phyloP scores from a whole-genome alignment of 2,113 vertebrate genomes.

The Spheniscus mendiculus region DNA sequence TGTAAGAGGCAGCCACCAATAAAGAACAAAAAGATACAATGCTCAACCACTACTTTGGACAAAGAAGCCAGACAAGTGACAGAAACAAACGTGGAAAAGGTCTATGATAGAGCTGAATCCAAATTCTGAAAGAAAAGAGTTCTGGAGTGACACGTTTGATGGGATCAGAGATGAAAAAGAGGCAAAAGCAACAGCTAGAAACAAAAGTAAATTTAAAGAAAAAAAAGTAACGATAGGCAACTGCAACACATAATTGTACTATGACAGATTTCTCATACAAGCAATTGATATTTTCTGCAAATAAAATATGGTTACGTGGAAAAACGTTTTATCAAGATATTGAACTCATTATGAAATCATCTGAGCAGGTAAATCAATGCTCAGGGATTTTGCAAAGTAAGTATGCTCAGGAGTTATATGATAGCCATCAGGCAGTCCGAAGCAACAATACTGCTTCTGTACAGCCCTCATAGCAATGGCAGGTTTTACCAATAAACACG shows the following conservation, averaged over 20 bases:
- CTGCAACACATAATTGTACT: neutral
- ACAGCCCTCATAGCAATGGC: neutral
- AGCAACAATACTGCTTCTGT: neutral
- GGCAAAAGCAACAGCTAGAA: neutral
- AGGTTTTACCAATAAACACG: fast-evolving
- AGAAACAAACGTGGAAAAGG: neutral
- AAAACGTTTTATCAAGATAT: neutral
- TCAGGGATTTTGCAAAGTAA: neutral
- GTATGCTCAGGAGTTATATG: fast-evolving
- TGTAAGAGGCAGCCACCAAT: neutral
- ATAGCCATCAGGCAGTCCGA: neutral
- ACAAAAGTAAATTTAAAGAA: neutral
- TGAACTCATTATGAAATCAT: neutral
- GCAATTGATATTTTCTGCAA: neutral
- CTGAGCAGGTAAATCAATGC: neutral
- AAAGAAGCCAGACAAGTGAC: neutral
- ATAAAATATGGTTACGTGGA: neutral
- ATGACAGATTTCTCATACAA: neutral
- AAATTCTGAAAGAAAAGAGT: neutral
- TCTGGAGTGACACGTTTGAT: neutral
- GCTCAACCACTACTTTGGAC: neutral
- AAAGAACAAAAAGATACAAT: neutral
- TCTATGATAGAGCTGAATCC: neutral
- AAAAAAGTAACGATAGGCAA: neutral
- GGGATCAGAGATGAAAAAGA: neutral